Evolutionary conservation across 2,113 vertebrate genomes (phyloP), one percentile per base, ranked within the genome.

Genomic region (Buteo buteo): DNA sequence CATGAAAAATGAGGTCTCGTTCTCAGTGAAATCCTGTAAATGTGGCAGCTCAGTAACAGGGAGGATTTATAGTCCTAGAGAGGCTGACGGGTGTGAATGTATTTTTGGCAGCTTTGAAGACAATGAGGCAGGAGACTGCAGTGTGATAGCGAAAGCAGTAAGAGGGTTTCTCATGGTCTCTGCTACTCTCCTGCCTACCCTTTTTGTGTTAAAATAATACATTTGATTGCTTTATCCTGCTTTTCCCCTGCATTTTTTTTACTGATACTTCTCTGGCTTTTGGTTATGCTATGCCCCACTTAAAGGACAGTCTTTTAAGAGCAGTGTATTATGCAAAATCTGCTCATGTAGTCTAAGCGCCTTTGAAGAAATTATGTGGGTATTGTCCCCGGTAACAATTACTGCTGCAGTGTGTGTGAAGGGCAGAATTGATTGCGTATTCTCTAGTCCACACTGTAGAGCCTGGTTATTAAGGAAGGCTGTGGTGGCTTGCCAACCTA

Each of bases 1-100:
- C 3, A 0, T 32, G 57, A 25, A 34, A 42, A 84, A 66, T 6
- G 7, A 61, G 67, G 6, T 47, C 38, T 50, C 1, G 0, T 12
- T 42, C 42, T 21, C 3, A 1, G 2, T 34, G 54, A 73, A 70
- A 58, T 36, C 50, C 61, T 38, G 17, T 2, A 28, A 74, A 5
- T 8, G 32, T 19, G 34, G 31, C 69, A 70, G 50, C 50, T 77
- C 12, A 0, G 0, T 57, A 17, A 18, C 1, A 1, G 55, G 12
- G 18, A 36, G 59, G 59, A 40, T 84, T 88, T 40, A 11, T 7
- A 7, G 11, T 26, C 28, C 7, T 4, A 0, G 31, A 34, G 64
- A 42, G 42, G 44, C 24, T 67, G 85, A 22, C 3, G 25, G 36
- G n/a, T 36, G 36, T 2, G 13, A 1, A 10, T 31, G 1, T 32